Evolutionary conservation across 2,113 vertebrate genomes (phyloP).

Genomic region (Anser brachyrhynchus): DNA sequence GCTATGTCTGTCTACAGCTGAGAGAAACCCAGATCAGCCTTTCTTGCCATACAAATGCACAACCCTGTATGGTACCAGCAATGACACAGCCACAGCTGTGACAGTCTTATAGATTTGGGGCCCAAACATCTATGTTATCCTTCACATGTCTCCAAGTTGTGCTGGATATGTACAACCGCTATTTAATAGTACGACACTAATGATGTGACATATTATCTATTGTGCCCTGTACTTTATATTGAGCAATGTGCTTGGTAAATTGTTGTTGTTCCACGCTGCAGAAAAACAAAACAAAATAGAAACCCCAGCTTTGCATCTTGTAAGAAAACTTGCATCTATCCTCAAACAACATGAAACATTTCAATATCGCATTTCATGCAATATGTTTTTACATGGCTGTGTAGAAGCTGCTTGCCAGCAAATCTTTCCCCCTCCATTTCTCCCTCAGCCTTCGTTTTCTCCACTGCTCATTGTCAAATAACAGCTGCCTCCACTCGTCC

Average conservation of each 20-base stretch:
- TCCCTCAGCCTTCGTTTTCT: neutral
- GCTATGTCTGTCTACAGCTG: neutral
- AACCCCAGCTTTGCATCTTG: neutral
- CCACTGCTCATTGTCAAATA: neutral
- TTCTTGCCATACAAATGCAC: fast-evolving
- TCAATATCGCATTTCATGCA: neutral
- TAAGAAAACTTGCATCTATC: neutral
- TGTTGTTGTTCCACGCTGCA: neutral
- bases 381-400: neutral
- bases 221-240: neutral
- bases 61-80: fast-evolving
- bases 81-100: neutral
- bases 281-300: neutral
- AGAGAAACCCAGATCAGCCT: neutral
- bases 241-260: neutral
- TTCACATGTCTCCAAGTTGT: neutral
- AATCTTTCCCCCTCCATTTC: neutral
- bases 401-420: neutral
- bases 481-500: neutral
- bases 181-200: neutral
- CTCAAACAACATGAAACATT: neutral
- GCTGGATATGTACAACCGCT: neutral
- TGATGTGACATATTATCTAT: neutral
- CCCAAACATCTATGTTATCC: neutral
- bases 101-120: neutral